phyloP scores from a whole-genome alignment of 92 coral and sea anemone species.

The Galaxea fascicularis region DNA sequence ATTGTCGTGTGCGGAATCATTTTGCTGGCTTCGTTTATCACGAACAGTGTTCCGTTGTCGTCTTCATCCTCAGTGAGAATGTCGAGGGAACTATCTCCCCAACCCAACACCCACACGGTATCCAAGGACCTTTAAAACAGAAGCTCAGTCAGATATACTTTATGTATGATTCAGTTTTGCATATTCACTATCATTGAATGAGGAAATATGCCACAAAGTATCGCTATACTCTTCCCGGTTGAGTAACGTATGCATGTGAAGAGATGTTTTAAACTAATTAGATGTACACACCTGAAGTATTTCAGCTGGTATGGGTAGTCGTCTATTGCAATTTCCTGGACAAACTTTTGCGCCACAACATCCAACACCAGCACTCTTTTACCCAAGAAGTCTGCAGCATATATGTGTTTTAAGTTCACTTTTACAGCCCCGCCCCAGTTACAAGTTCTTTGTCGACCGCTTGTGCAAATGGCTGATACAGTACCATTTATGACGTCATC shows the following conservation, averaged over 20 bases:
- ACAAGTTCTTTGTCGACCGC: constrained; percentile 52
- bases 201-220: too few species aligned
- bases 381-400: constrained; percentile 68
- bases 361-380: constrained; percentile 71
- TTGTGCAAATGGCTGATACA: constrained; percentile 60
- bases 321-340: constrained; percentile 50
- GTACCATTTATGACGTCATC: constrained; percentile 72
- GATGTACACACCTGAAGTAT: constrained; percentile 48
- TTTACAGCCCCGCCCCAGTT: constrained; percentile 79
- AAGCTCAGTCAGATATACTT: neutral
- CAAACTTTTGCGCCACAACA: constrained; percentile 37
- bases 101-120: constrained; percentile 68
- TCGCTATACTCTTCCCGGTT: too few species aligned
- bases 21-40: constrained; percentile 61
- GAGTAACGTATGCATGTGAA: too few species aligned
- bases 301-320: constrained; percentile 67
- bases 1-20: constrained; percentile 50
- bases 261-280: too few species aligned
- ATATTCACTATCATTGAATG: too few species aligned
- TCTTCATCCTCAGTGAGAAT: constrained; percentile 71
- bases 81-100: constrained; percentile 46
- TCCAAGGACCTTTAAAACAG: constrained; percentile 30
- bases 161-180: too few species aligned
- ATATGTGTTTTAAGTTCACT: constrained; percentile 56
- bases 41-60: constrained; percentile 76